These are phyloP conservation scores for Perithous albicinctus DNA, from an alignment of 2,888 invertebrate species.

Conservation along the genomic window DNA sequence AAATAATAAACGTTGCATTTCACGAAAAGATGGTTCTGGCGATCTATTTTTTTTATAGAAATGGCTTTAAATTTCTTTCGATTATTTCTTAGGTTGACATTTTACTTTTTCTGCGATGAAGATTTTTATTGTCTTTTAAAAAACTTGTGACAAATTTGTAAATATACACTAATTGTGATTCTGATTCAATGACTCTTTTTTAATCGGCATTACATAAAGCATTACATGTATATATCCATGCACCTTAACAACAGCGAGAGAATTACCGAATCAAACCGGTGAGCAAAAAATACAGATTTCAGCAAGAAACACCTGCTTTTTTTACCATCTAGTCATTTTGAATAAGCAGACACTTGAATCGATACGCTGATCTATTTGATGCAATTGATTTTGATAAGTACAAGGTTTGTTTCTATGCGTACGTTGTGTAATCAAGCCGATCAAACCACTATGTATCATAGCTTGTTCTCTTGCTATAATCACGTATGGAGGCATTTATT, in stretches of 20 bases:
- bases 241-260: not conserved
- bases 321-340: not conserved
- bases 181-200: too few relatives aligned
- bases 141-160: not conserved
- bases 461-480: not conserved
- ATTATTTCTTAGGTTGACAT: too few relatives aligned
- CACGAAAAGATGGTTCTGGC: too few relatives aligned
- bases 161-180: not conserved
- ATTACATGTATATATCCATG: not conserved
- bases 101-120: not conserved
- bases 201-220: too few relatives aligned
- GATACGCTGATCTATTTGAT: constrained; percentile 77
- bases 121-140: not conserved
- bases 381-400: constrained; percentile 80
- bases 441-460: not conserved
- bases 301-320: too few relatives aligned
- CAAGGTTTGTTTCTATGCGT: constrained; percentile 74
- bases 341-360: not conserved
- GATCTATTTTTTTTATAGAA: too few relatives aligned
- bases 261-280: not conserved
- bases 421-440: constrained; percentile 80
- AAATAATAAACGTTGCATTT: too few relatives aligned
- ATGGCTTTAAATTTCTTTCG: too few relatives aligned
- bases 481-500: not conserved
- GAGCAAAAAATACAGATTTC: not conserved